Evolutionary conservation across 35 echinoderm and acorn worm genomes (phyloP).

Genomic region (Stichopus chloronotus): DNA sequence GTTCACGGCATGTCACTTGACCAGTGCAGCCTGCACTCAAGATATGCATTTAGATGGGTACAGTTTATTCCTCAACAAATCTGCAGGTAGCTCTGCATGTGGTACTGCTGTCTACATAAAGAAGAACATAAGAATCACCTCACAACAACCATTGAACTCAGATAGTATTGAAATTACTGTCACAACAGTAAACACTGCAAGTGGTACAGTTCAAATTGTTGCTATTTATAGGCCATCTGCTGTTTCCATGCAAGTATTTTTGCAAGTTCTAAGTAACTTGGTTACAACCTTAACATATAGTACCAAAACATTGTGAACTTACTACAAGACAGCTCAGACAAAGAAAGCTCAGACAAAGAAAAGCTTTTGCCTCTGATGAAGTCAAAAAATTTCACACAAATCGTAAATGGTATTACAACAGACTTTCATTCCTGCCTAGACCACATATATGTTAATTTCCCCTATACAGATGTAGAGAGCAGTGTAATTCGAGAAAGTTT

Average conservation of each 20-base stretch:
- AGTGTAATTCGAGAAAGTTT: constrained; percentile 16
- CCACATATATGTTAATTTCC: constrained; percentile 25
- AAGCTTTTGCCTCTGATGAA: constrained; percentile 1
- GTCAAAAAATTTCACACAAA: constrained; percentile 13
- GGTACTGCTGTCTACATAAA: neutral
- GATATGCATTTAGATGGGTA: neutral
- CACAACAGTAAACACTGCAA: neutral
- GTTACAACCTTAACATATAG: neutral
- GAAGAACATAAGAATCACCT: neutral
- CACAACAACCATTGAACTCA: neutral
- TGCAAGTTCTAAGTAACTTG: neutral
- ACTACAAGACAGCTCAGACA: constrained; percentile 13
- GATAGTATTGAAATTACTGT: neutral
- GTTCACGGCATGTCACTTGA: constrained; percentile 40
- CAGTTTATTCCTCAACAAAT: neutral
- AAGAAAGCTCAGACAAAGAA: constrained; percentile 10
- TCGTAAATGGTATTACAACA: constrained; percentile 16
- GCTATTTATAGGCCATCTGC: constrained; percentile 1
- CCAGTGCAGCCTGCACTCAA: neutral
- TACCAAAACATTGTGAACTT: constrained; percentile 6
- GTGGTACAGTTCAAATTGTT: neutral
- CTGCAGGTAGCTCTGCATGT: neutral
- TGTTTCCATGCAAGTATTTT: neutral
- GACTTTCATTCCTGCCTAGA: constrained; percentile 28
- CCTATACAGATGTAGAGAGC: neutral